A percentile compares a stretch with the other conserved stretches of the same genome.
These are phyloP conservation scores for Meda fulgida DNA, from an alignment of 2,797 vertebrate genomes.

Conservation along the genomic window DNA sequence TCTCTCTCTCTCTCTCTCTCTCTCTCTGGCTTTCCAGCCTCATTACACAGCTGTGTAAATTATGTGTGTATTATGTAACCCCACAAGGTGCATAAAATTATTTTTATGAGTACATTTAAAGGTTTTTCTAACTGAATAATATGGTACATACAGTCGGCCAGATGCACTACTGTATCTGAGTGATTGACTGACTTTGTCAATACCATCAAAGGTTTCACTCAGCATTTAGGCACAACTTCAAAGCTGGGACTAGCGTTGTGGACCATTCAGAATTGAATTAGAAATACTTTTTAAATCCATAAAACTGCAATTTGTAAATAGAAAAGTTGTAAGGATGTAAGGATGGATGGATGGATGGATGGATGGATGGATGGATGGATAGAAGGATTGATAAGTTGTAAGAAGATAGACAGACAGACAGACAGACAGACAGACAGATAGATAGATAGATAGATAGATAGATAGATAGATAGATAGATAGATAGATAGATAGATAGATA, in stretches of 20 bases:
- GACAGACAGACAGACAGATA: no score
- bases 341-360: not conserved
- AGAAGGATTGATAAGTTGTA: no score
- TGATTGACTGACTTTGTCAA: not conserved
- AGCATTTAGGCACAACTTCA: not conserved
- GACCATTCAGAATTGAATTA: not conserved
- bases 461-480: not conserved
- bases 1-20: constrained; percentile 69
- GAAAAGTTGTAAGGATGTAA: no score
- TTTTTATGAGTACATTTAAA: constrained; percentile 29
- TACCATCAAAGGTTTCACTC: not conserved
- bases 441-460: no score
- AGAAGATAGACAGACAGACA: no score
- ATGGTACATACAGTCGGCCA: not conserved
- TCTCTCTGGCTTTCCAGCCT: constrained; percentile 29
- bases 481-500: no score
- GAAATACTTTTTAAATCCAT: not conserved
- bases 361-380: not conserved
- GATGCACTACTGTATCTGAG: not conserved
- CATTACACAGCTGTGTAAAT: constrained; percentile 50
- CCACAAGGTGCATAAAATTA: constrained; percentile 27
- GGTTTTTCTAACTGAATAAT: constrained; percentile 1
- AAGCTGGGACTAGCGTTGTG: not conserved
- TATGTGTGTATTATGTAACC: constrained; percentile 49
- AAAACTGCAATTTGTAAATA: not conserved